Percentiles rank a stretch among this genome's conserved stretches.
Evolutionary conservation across 92 coral and sea anemone genomes (phyloP).

Genomic region (Montipora capitata): DNA sequence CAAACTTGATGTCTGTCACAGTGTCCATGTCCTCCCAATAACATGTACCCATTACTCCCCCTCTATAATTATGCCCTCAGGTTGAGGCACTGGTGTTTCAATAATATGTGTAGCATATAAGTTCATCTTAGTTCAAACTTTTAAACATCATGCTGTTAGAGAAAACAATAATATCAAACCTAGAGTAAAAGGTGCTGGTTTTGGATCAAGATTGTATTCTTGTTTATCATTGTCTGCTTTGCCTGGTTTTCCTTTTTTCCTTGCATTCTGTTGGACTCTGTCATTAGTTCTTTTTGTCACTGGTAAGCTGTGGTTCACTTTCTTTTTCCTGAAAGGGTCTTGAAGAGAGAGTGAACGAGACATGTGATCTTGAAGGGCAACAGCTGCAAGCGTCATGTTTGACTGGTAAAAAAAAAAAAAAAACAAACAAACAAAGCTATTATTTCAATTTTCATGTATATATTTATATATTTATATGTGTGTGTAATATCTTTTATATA

Average conservation of each 20-base stretch:
- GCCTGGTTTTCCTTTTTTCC: neutral
- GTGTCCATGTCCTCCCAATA: too few relatives aligned
- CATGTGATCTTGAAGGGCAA: slow-evolving; percentile 97
- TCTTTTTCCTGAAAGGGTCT: slow-evolving; percentile 90
- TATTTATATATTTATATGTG: too few relatives aligned
- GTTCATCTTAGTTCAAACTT: too few relatives aligned
- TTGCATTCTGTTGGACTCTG: neutral
- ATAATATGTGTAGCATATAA: too few relatives aligned
- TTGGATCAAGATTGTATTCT: slow-evolving; percentile 95
- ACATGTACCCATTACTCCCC: too few relatives aligned
- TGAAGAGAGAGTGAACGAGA: slow-evolving; percentile 88
- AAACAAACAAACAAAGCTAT: neutral
- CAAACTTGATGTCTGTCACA: too few relatives aligned
- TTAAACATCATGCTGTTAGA: neutral
- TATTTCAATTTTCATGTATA: too few relatives aligned
- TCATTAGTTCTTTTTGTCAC: slow-evolving; percentile 41
- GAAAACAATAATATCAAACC: slow-evolving; percentile 53
- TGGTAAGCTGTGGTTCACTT: slow-evolving; percentile 85
- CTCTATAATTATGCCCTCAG: too few relatives aligned
- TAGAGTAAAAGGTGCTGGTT: slow-evolving; percentile 91
- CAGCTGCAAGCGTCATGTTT: slow-evolving; percentile 92
- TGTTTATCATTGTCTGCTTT: slow-evolving; percentile 62
- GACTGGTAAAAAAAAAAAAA: slow-evolving; percentile 57
- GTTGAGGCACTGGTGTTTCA: too few relatives aligned
- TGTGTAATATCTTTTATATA: too few relatives aligned